Percentiles rank a stretch among this genome's conserved stretches.
Conservation (phyloP, 2,888 invertebrate genomes). For the Amblyjoppa fuscipennis region DNA sequence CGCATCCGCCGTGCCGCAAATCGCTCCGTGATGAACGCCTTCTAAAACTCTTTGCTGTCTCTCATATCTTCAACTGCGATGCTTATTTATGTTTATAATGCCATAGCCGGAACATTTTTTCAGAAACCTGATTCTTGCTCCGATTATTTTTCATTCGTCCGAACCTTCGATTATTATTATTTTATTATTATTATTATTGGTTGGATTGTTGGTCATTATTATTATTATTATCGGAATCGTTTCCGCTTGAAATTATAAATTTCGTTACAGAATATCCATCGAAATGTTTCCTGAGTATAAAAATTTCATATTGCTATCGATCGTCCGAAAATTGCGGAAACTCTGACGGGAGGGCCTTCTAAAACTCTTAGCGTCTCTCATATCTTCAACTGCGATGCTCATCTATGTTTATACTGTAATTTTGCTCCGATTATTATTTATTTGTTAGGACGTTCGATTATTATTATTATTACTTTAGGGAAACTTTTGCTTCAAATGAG, state of each 20-base stretch:
- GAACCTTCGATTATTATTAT: not conserved
- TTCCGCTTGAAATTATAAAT: too few relatives aligned
- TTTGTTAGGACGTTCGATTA: too few relatives aligned
- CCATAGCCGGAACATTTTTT: not conserved
- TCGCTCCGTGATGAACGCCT: constrained; percentile 14
- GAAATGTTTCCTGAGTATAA: not conserved
- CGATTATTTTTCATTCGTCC: not conserved
- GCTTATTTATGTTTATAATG: not conserved
- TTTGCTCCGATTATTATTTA: not conserved
- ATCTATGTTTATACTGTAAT: not conserved
- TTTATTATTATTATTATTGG: not conserved
- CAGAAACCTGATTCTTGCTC: not conserved
- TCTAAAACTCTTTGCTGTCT: constrained; percentile 38
- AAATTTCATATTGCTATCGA: not conserved
- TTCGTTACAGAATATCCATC: not conserved
- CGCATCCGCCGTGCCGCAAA: constrained; percentile 26
- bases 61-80: constrained; percentile 51
- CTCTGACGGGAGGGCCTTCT: constrained; percentile 14
- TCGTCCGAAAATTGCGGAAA: constrained; percentile 35
- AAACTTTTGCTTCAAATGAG: not conserved
- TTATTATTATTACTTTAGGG: not conserved
- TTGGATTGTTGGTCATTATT: not conserved
- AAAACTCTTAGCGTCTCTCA: constrained; percentile 39
- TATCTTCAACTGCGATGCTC: constrained; percentile 47
- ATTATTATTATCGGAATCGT: not conserved